Evolutionary conservation across 2,797 vertebrate species (phyloP).

Genomic region (Gephyroberyx darwinii): DNA sequence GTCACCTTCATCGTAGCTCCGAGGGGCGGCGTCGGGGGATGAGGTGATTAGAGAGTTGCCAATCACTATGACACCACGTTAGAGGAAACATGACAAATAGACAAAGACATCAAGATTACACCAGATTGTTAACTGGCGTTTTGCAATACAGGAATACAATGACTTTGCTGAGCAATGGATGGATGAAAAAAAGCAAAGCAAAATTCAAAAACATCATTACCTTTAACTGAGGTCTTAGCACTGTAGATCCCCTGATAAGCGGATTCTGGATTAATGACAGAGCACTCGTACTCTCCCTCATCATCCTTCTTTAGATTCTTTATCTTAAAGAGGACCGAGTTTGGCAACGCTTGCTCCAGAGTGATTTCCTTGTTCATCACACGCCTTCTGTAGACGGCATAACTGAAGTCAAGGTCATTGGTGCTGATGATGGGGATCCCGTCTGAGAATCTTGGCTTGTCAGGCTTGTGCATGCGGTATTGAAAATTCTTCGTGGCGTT

Average conservation of each 20-base stretch:
- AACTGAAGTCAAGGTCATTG: accelerated
- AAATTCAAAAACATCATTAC: conserved; percentile 60
- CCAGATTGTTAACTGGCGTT: neutral
- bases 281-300: conserved; percentile 76
- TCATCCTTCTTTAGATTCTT: conserved; percentile 56
- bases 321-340: conserved; percentile 76
- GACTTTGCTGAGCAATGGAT: neutral
- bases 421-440: conserved; percentile 74
- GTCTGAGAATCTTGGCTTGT: accelerated
- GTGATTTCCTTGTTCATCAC: conserved; percentile 39
- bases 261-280: conserved; percentile 36
- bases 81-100: conserved; percentile 17
- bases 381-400: accelerated
- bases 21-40: conserved; percentile 59
- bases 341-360: conserved; percentile 55
- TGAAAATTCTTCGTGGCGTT: conserved; percentile 50
- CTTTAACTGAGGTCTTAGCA: conserved; percentile 69
- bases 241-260: conserved; percentile 61
- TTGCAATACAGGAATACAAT: neutral
- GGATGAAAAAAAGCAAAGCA: neutral
- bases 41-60: conserved; percentile 83
- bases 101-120: conserved; percentile 8
- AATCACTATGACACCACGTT: conserved; percentile 81
- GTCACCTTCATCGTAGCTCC: conserved; percentile 78
- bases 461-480: conserved; percentile 49